Base-by-base conservation (phyloP, 2,888 invertebrate genomes). In the Machimus atricapillus region DNA sequence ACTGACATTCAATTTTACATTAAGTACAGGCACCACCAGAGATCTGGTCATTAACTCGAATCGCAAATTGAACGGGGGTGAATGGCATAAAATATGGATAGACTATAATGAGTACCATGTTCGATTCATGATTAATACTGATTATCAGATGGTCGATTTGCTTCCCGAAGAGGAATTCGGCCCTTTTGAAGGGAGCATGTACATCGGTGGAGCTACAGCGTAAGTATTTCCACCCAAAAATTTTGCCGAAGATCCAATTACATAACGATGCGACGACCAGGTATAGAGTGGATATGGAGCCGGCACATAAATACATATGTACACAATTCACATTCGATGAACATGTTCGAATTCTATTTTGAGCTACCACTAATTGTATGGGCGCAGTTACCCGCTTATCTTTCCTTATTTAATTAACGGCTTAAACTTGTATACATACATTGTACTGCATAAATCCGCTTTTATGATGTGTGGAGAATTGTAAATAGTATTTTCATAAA, bases 41-140 rank as follows among this genome's bases (percentile, higher is more conserved):
- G 96, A 96, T 91, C 93, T 97, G 87, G 97, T 96, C 76, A 96
- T 98, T 88, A 96, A 96, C 90, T 97, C 97, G 3, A 95, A 95
- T 89, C 94, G 96, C 77, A 95, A 96, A 91, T 93, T 98, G 79
- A 98, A 98, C 91, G 96, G 97, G 83, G 98, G 98, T 0, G 97
- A 98, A 91, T 98, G 98, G 98, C 98, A 98, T 92, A 97, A 98
- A 93, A 96, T 98, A 89, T 97, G 97, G 97, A 97, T 98, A 88
- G 98, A 98, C 93, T 97, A 98, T 91, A 98, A 98, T 93, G 96
- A 97, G 91, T 97, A 98, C 92, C 98, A 98, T 91, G 97, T 98
- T 52, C 93, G 98, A 89, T 97, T 98, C 91, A 97, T 97, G 96
- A 96, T 98, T 89, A 98, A 98, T 91, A 96, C 97, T 52, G 97